phyloP scores from a whole-genome alignment of 92 coral and sea anemone species.

The Porites rus region DNA sequence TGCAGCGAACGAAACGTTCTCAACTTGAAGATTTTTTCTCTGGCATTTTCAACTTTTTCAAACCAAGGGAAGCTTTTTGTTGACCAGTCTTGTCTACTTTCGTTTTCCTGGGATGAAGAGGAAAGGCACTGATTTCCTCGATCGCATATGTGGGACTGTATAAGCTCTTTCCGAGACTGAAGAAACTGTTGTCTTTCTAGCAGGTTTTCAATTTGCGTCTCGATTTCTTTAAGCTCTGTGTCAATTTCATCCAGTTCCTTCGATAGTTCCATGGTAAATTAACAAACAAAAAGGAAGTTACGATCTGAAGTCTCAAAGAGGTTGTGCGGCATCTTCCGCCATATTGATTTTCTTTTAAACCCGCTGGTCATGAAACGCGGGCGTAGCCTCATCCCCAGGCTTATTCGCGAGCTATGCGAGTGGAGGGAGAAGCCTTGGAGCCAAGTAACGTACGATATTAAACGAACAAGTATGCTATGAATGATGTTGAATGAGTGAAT shows the following conservation, averaged over 20 bases:
- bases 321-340: conserved; percentile 32
- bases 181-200: conserved; percentile 85
- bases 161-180: conserved; percentile 59
- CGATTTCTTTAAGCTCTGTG: conserved; percentile 76
- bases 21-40: conserved; percentile 70
- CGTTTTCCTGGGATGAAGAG: conserved; percentile 11
- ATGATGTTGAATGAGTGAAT: no score
- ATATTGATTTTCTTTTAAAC: conserved; percentile 4
- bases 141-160: conserved; percentile 53
- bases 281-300: neutral
- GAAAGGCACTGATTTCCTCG: conserved; percentile 3
- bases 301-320: neutral
- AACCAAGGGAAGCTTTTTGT: conserved; percentile 78
- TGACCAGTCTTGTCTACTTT: conserved; percentile 58
- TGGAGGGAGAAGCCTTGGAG: no score
- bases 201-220: conserved; percentile 73
- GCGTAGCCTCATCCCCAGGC: neutral
- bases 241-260: conserved; percentile 80
- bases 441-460: no score
- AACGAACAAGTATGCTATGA: no score
- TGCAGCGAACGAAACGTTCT: conserved; percentile 85
- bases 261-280: conserved; percentile 48
- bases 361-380: conserved; percentile 19
- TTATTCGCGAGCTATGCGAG: no score
- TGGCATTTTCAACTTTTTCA: conserved; percentile 69